phyloP scores from a whole-genome alignment of 2,113 vertebrate genomes.

The Scalopus aquaticus region DNA sequence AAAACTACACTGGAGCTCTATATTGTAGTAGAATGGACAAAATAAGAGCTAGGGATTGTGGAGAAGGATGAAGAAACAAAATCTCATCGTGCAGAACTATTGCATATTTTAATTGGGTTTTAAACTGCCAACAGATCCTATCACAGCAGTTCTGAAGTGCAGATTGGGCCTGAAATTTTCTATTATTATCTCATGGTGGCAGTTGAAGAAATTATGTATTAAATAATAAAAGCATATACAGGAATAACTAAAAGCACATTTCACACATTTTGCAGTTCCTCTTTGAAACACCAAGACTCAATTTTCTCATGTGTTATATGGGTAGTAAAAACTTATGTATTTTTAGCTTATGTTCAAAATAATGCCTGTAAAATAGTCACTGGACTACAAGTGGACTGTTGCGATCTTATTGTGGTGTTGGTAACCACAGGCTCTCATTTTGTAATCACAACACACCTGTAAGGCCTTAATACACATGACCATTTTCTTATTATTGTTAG shows the following conservation, averaged over 20 bases:
- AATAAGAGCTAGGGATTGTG: not conserved
- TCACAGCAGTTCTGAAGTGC: not conserved
- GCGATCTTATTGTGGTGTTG: not conserved
- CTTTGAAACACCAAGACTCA: not conserved
- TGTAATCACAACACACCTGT: not conserved
- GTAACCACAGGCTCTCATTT: not conserved
- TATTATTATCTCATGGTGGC: not conserved
- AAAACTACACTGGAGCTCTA: conserved; percentile 13
- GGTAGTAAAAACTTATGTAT: not conserved
- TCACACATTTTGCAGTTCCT: not conserved
- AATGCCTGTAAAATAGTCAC: not conserved
- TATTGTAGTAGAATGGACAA: not conserved
- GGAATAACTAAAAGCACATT: not conserved
- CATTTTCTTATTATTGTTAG: not conserved
- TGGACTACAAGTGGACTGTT: not conserved
- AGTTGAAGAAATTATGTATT: not conserved
- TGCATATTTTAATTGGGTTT: not conserved
- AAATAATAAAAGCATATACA: not conserved
- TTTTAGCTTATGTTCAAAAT: not conserved
- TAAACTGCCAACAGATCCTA: not conserved
- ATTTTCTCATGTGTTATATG: not conserved
- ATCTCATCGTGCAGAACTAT: not conserved
- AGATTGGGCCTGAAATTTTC: not conserved
- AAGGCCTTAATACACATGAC: not conserved
- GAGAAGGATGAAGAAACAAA: not conserved